Evolutionary conservation across 2,888 invertebrate species (phyloP).

Genomic region (Dryomyza anilis): DNA sequence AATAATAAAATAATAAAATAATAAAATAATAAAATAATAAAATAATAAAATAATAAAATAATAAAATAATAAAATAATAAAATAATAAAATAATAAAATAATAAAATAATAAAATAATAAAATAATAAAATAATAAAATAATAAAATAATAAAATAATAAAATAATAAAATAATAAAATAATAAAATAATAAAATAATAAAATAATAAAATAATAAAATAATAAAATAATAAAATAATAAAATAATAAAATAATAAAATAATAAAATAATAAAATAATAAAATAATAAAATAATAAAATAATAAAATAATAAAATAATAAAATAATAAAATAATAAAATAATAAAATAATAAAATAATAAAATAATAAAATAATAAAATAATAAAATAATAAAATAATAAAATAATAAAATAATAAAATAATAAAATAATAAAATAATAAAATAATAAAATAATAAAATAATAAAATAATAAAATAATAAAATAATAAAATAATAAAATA

Average conservation of each 20-base stretch:
- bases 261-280: no score
- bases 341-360: no score
- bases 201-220: not conserved
- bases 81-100: not conserved
- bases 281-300: no score
- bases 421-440: not conserved
- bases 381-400: no score
- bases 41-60: not conserved
- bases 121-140: not conserved
- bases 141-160: not conserved
- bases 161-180: not conserved
- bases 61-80: slow-evolving; percentile 3
- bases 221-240: not conserved
- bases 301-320: no score
- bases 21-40: not conserved
- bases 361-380: no score
- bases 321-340: no score
- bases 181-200: slow-evolving; percentile 2
- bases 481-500: not conserved
- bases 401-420: not conserved
- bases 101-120: not conserved
- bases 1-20: not conserved
- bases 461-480: slow-evolving; percentile 1
- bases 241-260: not conserved
- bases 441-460: not conserved